These are phyloP conservation scores for Zaprionus camerounensis DNA, from an alignment of 1,140 invertebrate species.

Conservation along the genomic window DNA sequence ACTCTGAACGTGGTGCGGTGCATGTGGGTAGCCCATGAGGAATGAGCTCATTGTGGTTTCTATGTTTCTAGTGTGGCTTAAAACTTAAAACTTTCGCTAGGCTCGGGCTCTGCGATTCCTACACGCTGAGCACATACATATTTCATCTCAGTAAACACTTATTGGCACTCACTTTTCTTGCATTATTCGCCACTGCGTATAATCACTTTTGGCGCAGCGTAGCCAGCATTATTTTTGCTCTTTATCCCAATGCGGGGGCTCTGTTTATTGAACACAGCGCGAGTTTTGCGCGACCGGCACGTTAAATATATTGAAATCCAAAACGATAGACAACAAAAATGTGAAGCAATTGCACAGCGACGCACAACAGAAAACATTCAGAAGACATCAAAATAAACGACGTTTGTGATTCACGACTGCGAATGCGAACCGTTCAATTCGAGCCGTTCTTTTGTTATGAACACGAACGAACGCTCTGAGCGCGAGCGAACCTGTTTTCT, in stretches of 20 bases:
- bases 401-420: conserved; percentile 52
- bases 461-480: conserved; percentile 54
- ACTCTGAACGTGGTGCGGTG: conserved; percentile 84
- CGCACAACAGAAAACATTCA: conserved; percentile 51
- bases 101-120: conserved; percentile 29
- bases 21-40: conserved; percentile 84
- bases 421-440: conserved; percentile 80
- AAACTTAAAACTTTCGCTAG: conserved; percentile 35
- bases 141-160: conserved; percentile 39
- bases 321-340: conserved; percentile 38
- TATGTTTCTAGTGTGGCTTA: conserved; percentile 14
- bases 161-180: conserved; percentile 40
- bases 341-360: conserved; percentile 25
- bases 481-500: conserved; percentile 78
- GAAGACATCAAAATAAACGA: conserved; percentile 41
- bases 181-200: conserved; percentile 30
- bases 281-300: conserved; percentile 36
- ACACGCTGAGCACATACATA: conserved; percentile 39
- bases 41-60: conserved; percentile 81
- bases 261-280: conserved; percentile 52
- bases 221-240: conserved; percentile 33
- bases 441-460: conserved; percentile 84
- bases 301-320: conserved; percentile 39
- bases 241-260: not conserved
- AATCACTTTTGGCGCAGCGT: conserved; percentile 27